These are phyloP conservation scores for Pygmarrhopalites habei DNA, from an alignment of 1,140 invertebrate genomes.

Conservation along the genomic window DNA sequence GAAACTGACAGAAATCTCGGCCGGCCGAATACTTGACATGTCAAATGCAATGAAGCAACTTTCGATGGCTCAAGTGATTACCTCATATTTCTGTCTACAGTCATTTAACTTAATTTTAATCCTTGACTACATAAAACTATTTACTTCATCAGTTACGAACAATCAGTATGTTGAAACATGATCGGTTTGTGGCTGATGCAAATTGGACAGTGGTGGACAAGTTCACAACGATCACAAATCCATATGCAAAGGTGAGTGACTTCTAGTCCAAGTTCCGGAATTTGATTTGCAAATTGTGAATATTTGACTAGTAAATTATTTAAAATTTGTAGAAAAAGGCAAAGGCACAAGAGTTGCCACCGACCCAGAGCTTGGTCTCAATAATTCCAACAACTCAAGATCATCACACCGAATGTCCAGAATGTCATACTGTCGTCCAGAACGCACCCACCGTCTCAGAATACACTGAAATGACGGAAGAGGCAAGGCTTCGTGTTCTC, in stretches of 20 bases:
- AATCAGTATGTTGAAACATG: slow-evolving; percentile 23
- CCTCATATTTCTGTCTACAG: too few species aligned
- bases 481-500: slow-evolving; percentile 23
- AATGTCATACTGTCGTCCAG: slow-evolving; percentile 16
- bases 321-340: background rate
- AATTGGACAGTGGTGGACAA: slow-evolving; percentile 42
- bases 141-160: too few species aligned
- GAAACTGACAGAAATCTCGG: slow-evolving; percentile 45
- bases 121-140: too few species aligned
- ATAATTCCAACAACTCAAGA: background rate
- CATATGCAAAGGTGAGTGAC: slow-evolving; percentile 18
- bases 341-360: background rate
- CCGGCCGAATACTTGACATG: slow-evolving; percentile 46
- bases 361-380: background rate
- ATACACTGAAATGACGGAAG: slow-evolving; percentile 22
- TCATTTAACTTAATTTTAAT: too few species aligned
- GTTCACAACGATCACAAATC: slow-evolving; percentile 18
- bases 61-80: slow-evolving; percentile 17
- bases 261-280: background rate
- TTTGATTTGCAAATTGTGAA: background rate
- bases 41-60: slow-evolving; percentile 43
- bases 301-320: background rate
- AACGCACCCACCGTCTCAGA: slow-evolving; percentile 22
- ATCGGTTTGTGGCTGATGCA: slow-evolving; percentile 35
- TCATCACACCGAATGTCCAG: slow-evolving; percentile 22